phyloP scores from a whole-genome alignment of 64 coral and sea anemone genomes.

The Montipora sp. region DNA sequence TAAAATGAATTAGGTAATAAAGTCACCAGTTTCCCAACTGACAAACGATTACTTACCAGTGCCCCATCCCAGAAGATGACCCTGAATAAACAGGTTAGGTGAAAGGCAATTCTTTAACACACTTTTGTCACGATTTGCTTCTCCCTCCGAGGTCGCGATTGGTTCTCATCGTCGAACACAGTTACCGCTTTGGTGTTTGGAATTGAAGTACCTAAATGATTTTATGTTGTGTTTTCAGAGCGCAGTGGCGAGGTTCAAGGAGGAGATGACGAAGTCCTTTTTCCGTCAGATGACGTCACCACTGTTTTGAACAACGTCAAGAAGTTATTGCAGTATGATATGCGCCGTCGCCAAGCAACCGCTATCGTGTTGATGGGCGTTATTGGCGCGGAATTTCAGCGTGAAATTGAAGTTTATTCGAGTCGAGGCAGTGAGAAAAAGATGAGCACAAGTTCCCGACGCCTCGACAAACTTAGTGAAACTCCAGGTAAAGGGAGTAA shows the following conservation, averaged over 20 bases:
- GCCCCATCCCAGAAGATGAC: too few relatives aligned
- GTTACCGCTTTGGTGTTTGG: too few relatives aligned
- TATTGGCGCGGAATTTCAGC: constrained; percentile 96
- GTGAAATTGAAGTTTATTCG: constrained; percentile 82
- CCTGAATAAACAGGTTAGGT: too few relatives aligned
- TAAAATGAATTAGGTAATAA: too few relatives aligned
- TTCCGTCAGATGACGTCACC: constrained; percentile 83
- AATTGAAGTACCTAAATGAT: background rate
- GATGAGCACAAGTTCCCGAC: constrained; percentile 31
- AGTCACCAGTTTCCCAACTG: too few relatives aligned
- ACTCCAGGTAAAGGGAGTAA: constrained; percentile 46
- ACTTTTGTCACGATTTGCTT: too few relatives aligned
- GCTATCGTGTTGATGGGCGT: constrained; percentile 97
- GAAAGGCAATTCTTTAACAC: too few relatives aligned
- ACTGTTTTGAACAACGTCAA: constrained; percentile 93
- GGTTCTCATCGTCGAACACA: too few relatives aligned
- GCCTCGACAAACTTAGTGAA: constrained; percentile 35
- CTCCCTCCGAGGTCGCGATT: too few relatives aligned
- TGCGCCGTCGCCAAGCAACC: constrained; percentile 94
- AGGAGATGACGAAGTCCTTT: constrained; percentile 86
- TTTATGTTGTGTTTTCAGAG: background rate
- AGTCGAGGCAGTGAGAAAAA: constrained; percentile 33
- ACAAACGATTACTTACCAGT: too few relatives aligned
- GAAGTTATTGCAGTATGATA: constrained; percentile 97
- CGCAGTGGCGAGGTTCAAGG: constrained; percentile 29